phyloP scores from a whole-genome alignment of 2,888 invertebrate species.

The Meliscaeva auricollis region DNA sequence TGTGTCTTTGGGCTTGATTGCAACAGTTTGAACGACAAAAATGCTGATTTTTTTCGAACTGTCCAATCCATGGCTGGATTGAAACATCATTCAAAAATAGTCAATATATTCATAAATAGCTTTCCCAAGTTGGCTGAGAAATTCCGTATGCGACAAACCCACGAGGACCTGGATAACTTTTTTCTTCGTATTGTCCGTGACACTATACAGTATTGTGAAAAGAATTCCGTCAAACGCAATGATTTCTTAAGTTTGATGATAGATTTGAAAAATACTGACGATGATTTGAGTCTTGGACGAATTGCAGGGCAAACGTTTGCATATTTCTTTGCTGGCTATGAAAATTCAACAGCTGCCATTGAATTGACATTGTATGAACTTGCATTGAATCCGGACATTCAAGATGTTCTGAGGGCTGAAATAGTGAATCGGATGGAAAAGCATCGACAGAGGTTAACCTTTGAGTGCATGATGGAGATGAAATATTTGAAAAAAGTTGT shows the following conservation, averaged over 20 bases:
- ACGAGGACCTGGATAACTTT: conserved; percentile 79
- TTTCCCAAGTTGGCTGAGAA: conserved; percentile 76
- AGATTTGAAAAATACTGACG: conserved; percentile 80
- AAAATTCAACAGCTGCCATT: conserved; percentile 84
- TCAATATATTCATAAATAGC: conserved; percentile 76
- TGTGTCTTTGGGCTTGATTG: conserved; percentile 85
- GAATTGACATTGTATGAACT: conserved; percentile 85
- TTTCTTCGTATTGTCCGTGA: conserved; percentile 81
- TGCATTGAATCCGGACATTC: conserved; percentile 84
- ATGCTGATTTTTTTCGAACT: conserved; percentile 81
- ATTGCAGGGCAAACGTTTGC: conserved; percentile 85
- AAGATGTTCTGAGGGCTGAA: conserved; percentile 83
- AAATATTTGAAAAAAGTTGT: conserved; percentile 80
- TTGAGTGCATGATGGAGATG: conserved; percentile 81
- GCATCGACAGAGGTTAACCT: conserved; percentile 82
- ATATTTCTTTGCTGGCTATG: conserved; percentile 85
- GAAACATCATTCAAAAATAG: conserved; percentile 60
- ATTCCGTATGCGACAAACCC: conserved; percentile 77
- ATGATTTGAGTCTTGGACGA: conserved; percentile 81
- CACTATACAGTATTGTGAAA: conserved; percentile 82
- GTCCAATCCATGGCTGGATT: conserved; percentile 9
- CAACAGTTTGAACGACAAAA: conserved; percentile 82
- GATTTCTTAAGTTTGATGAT: conserved; percentile 85
- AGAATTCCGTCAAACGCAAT: conserved; percentile 81
- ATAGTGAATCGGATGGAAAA: conserved; percentile 81